Conservation (phyloP, 2,797 vertebrate species). For the Danio kyathit region DNA sequence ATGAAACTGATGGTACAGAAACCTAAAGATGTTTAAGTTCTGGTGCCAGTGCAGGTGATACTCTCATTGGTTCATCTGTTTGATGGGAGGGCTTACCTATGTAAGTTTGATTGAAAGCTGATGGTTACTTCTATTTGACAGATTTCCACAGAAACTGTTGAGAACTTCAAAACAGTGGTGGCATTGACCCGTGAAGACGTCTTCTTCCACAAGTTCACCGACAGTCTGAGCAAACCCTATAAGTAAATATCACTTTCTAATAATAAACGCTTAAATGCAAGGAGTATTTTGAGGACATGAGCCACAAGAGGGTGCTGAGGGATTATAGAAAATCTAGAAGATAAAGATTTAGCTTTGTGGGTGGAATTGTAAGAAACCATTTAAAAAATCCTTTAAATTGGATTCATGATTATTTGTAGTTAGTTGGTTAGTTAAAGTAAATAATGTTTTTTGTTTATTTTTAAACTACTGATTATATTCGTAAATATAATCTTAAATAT, state of each 20-base stretch:
- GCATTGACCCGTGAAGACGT: constrained; percentile 72
- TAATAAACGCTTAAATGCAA: neutral
- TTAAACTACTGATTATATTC: no score
- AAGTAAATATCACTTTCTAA: constrained; percentile 60
- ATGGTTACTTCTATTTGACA: constrained; percentile 54
- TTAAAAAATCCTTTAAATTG: no score
- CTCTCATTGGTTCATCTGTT: neutral
- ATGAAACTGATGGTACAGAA: no score
- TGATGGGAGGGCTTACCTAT: neutral
- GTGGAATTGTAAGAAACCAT: no score
- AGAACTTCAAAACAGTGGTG: constrained; percentile 76
- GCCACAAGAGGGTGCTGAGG: neutral
- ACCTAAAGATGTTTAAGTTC: no score
- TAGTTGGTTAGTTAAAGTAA: no score
- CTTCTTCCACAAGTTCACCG: constrained; percentile 68
- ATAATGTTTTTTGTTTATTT: no score
- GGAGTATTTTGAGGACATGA: neutral
- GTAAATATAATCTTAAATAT: no score
- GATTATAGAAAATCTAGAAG: neutral
- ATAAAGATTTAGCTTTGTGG: neutral
- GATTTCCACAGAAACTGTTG: constrained; percentile 76
- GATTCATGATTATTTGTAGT: no score
- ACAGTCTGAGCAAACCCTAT: constrained; percentile 68
- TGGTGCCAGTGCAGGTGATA: no score
- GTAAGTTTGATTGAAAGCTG: neutral